Percentiles rank a stretch among this genome's conserved stretches.
Evolutionary conservation across 2,888 invertebrate genomes (phyloP).

Genomic region (Lingula anatina): DNA sequence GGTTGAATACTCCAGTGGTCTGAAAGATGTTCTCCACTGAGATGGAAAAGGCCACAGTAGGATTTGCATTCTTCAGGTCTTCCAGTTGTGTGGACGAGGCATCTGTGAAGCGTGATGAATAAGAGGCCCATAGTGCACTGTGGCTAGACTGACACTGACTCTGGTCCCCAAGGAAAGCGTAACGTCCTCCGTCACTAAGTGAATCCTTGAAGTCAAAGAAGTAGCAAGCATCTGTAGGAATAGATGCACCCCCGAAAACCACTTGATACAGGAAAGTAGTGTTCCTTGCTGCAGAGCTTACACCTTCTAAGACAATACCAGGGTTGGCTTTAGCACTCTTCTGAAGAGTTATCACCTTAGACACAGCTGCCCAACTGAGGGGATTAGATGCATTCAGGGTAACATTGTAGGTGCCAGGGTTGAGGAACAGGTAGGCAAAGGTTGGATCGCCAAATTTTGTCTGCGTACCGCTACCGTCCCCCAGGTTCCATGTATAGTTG

Average conservation of each 20-base stretch:
- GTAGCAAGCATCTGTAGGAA: neutral
- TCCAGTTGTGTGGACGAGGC: neutral
- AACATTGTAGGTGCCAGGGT: constrained; percentile 8
- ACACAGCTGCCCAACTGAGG: neutral
- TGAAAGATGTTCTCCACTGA: constrained; percentile 1
- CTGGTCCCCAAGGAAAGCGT: neutral
- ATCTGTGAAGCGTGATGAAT: neutral
- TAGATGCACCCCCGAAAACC: too few species aligned
- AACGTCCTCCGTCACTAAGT: neutral
- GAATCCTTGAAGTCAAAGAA: neutral
- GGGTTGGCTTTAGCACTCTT: too few species aligned
- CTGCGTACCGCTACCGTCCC: too few species aligned
- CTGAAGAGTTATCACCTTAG: constrained; percentile 8
- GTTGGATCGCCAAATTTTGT: too few species aligned
- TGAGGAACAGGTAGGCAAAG: too few species aligned
- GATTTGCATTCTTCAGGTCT: neutral
- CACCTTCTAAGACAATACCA: too few species aligned
- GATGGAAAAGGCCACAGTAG: neutral
- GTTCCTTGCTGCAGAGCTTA: too few species aligned
- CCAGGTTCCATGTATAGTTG: too few species aligned
- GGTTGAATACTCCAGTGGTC: neutral
- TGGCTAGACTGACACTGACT: neutral
- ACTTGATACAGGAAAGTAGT: too few species aligned
- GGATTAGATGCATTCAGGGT: constrained; percentile 11
- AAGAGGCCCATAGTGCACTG: neutral